Base-by-base conservation (phyloP, 2,113 vertebrate species). In the Urocitellus parryii region DNA sequence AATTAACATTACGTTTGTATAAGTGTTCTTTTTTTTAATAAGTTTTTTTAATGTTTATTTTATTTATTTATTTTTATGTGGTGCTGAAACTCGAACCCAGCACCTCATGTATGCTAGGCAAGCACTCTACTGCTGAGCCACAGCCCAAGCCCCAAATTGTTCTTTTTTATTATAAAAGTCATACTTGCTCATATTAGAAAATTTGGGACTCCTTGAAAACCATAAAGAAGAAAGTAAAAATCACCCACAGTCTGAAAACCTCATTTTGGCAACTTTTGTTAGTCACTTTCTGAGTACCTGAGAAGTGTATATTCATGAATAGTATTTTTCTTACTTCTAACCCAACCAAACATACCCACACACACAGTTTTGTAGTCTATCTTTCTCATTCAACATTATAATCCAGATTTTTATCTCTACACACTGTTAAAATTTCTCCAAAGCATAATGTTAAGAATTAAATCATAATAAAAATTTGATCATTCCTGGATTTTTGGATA, bases 141-240 rank as follows among this genome's bases (percentile, higher is more conserved):
- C 45, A 45, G 45, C 45, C 45, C 45, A 45, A 45, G 45, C 45
- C 45, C 45, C 45, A 45, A 53, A 53, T 16, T 53, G 4, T 16
- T 53, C 24, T 70, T 48, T 51, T 74, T 74, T 45, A 82, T 81
- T 56, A 39, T 73, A 27, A 56, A 89, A 77, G 45, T n/a, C 32
- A 77, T 0, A 67, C 0, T 61, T 81, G 58, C 4, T 91, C 34
- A 37, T 80, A 88, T 89, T 88, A 86, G 63, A 80, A 87, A 93
- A 58, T 8, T 13, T 77, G 24, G 4, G 5, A 79, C 10, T 86
- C 85, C 13, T 32, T 63, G 13, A 94, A 79, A 80, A 92, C 70
- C 10, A 24, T 48, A 56, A 91, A 86, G 51, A 76, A 93, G 58
- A 89, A 93, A 68, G 89, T 32, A 84, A 72, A 95, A 76, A 22